These are phyloP conservation scores for Ceratothoa steindachneri DNA, from an alignment of 2,888 invertebrate species.

Conservation along the genomic window DNA sequence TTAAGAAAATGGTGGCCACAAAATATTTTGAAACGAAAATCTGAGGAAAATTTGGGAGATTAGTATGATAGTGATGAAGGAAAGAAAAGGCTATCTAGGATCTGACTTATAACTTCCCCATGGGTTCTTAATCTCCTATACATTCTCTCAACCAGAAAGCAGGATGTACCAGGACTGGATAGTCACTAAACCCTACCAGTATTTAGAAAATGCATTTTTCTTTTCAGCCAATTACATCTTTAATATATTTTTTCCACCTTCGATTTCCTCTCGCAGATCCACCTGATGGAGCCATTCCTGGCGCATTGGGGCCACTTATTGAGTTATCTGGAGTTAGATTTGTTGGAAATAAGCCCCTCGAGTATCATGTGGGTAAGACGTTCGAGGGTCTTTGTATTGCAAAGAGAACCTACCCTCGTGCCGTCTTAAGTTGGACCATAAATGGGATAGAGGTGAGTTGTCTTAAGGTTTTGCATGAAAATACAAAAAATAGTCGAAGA, in stretches of 20 bases:
- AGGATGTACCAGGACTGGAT: too few relatives aligned
- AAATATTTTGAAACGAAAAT: too few relatives aligned
- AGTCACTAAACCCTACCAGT: too few relatives aligned
- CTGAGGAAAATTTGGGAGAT: too few relatives aligned
- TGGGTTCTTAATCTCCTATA: too few relatives aligned
- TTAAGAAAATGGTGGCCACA: too few relatives aligned
- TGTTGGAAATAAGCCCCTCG: conserved; percentile 16
- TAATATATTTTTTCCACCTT: neutral
- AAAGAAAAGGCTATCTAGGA: too few relatives aligned
- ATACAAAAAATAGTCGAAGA: too few relatives aligned
- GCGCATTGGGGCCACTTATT: conserved; percentile 23
- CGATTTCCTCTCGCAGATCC: conserved; percentile 20
- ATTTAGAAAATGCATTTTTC: neutral
- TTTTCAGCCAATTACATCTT: neutral
- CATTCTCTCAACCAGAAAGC: too few relatives aligned
- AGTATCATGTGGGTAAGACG: conserved; percentile 14
- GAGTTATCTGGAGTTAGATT: conserved; percentile 17
- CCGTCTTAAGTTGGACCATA: conserved; percentile 19
- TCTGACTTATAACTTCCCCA: too few relatives aligned
- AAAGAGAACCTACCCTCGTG: conserved; percentile 26
- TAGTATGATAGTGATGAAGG: too few relatives aligned
- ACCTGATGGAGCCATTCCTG: conserved; percentile 22
- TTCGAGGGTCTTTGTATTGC: conserved; percentile 27
- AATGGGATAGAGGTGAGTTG: conserved; percentile 27
- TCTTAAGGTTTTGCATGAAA: too few relatives aligned